phyloP scores from a whole-genome alignment of 1,140 invertebrate genomes.

The Goniozus legneri region DNA sequence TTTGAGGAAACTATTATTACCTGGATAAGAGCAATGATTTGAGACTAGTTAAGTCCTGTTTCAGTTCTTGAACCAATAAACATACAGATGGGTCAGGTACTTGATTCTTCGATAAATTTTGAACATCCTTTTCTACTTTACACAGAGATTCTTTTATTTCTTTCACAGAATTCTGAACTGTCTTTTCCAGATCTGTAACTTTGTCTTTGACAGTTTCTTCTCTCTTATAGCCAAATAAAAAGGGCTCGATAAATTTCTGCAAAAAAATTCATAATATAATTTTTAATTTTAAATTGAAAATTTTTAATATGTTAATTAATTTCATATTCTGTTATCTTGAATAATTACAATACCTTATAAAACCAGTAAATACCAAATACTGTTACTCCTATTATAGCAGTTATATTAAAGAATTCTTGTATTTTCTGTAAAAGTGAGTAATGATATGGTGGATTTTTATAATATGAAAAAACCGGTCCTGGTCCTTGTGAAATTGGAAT shows the following conservation, averaged over 20 bases:
- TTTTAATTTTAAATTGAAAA: neutral
- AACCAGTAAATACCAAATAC: slow-evolving; percentile 69
- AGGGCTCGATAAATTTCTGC: slow-evolving; percentile 64
- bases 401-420: slow-evolving; percentile 65
- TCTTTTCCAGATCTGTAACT: slow-evolving; percentile 64
- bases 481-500: slow-evolving; percentile 41
- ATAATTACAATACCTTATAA: slow-evolving; percentile 77
- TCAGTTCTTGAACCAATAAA: slow-evolving; percentile 66
- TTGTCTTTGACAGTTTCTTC: slow-evolving; percentile 62
- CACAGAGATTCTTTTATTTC: slow-evolving; percentile 59
- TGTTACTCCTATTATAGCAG: slow-evolving; percentile 67
- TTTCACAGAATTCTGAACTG: slow-evolving; percentile 60
- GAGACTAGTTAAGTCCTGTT: slow-evolving; percentile 71
- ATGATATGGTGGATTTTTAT: slow-evolving; percentile 41
- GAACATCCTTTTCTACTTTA: slow-evolving; percentile 58
- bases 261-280: slow-evolving; percentile 21
- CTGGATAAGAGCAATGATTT: slow-evolving; percentile 74
- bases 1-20: slow-evolving; percentile 42
- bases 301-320: slow-evolving; percentile 13
- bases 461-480: slow-evolving; percentile 35
- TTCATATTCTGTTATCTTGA: slow-evolving; percentile 15
- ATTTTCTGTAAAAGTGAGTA: slow-evolving; percentile 57
- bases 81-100: slow-evolving; percentile 50
- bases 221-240: slow-evolving; percentile 62
- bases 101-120: slow-evolving; percentile 56